phyloP scores from a whole-genome alignment of 2,888 invertebrate species.

The Andrena chrysosceles region DNA sequence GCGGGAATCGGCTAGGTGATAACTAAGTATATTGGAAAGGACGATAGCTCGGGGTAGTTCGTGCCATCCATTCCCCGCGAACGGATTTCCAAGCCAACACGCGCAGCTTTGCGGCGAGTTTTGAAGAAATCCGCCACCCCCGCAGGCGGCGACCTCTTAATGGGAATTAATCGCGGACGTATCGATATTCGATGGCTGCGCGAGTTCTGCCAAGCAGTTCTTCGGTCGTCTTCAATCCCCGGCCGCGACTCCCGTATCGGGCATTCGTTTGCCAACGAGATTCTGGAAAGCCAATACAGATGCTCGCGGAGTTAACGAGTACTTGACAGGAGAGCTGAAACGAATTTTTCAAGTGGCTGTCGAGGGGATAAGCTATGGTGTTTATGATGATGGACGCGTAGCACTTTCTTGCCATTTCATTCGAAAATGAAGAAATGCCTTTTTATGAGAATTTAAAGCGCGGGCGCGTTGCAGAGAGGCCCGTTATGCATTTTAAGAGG shows the following conservation, averaged over 20 bases:
- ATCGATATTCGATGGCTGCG: slow-evolving; percentile 49
- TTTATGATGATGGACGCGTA: too few species aligned
- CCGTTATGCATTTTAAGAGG: too few species aligned
- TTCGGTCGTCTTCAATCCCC: neutral
- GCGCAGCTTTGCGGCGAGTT: slow-evolving; percentile 6
- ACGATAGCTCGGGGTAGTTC: slow-evolving; percentile 12
- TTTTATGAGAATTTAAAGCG: too few species aligned
- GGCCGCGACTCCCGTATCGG: neutral
- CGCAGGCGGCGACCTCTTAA: neutral
- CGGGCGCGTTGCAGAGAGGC: too few species aligned
- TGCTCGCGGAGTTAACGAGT: neutral
- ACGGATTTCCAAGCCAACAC: slow-evolving; percentile 4
- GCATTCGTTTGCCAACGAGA: neutral
- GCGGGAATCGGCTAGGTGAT: slow-evolving; percentile 21
- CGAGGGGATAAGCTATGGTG: too few species aligned
- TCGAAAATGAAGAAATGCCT: too few species aligned
- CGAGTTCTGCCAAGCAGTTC: slow-evolving; percentile 3
- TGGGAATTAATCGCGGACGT: slow-evolving; percentile 36
- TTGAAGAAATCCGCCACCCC: slow-evolving; percentile 9
- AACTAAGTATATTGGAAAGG: slow-evolving; percentile 35
- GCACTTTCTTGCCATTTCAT: too few species aligned
- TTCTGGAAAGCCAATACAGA: neutral
- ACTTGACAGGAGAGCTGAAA: too few species aligned
- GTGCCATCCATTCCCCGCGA: neutral
- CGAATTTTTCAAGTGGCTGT: too few species aligned